Conservation (phyloP, 2,113 vertebrate species). For the Athene cunicularia region DNA sequence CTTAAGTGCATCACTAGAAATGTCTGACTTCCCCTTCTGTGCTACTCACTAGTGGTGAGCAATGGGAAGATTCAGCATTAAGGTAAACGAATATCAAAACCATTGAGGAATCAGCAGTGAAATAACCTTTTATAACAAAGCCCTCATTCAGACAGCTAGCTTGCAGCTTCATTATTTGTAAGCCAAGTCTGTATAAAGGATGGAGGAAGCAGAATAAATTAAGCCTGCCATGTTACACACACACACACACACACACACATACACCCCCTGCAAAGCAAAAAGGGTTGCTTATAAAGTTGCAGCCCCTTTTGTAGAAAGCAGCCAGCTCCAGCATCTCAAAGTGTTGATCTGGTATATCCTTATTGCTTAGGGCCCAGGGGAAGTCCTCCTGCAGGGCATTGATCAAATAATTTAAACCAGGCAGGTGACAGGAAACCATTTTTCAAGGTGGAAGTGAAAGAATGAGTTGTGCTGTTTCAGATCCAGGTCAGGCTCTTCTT, state of each 20-base stretch:
- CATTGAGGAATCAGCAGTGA: background rate
- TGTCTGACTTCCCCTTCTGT: background rate
- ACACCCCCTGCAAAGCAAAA: background rate
- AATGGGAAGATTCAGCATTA: background rate
- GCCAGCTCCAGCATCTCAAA: background rate
- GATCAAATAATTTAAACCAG: background rate
- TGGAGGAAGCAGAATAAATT: background rate
- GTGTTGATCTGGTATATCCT: background rate
- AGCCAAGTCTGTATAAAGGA: background rate
- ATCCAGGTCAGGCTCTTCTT: background rate
- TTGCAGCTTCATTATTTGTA: background rate
- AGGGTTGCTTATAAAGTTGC: background rate
- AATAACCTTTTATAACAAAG: background rate
- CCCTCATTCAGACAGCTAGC: background rate
- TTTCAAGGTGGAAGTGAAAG: background rate
- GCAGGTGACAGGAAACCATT: background rate
- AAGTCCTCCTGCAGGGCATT: background rate
- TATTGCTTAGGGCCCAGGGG: too few relatives aligned
- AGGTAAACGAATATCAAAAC: background rate
- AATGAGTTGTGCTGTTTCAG: background rate
- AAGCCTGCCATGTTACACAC: background rate
- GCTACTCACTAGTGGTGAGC: background rate
- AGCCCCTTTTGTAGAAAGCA: background rate
- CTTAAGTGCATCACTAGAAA: background rate
- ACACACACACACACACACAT: too few relatives aligned